Evolutionary conservation across 2,797 vertebrate species (phyloP), one percentile per base, ranked within the genome.

Genomic region (Oreortyx pictus): DNA sequence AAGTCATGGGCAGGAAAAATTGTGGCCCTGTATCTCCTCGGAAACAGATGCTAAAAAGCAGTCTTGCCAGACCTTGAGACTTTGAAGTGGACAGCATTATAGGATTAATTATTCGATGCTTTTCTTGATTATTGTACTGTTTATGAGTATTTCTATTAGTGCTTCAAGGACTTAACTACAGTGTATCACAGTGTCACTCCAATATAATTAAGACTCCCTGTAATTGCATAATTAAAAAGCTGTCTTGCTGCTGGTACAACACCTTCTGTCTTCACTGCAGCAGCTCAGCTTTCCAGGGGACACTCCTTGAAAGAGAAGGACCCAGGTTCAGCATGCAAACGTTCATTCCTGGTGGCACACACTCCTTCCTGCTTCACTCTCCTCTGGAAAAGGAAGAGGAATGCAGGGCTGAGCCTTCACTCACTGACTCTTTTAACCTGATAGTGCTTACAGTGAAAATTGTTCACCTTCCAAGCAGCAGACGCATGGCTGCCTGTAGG

Each of bases 161-260:
- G 54, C 70, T 90, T 95, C 96, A 97, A 96, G 94, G 95, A 94
- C 95, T 96, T 94, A 94, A 92, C 81, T 82, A 44, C 80, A 68
- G 67, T 86, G 90, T 78, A 86, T 89, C 88, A 89, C 75, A 29
- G 68, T 83, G 79, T 85, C 87, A 90, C 75, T 93, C 0, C 64
- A 85, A 23, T 73, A 57, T 94, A 94, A 95, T 95, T 96, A 96
- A 94, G 88, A 35, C 29, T 60, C 64, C 59, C 57, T 80, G 68
- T 95, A 95, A 96, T 89, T 73, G 67, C 39, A 81, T 94, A 95
- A 94, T 96, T 96, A 96, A 96, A 95, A 93, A 88, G 11, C 86
- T 84, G 80, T 92, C 89, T 90, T 52, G 59, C 79, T 84, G 64
- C 59, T 91, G 77, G 60, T 90, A 71, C 0, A 9, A 71, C 66